Base-by-base conservation (phyloP, 2,888 invertebrate species). In the Zhuqinia jingwanae region DNA sequence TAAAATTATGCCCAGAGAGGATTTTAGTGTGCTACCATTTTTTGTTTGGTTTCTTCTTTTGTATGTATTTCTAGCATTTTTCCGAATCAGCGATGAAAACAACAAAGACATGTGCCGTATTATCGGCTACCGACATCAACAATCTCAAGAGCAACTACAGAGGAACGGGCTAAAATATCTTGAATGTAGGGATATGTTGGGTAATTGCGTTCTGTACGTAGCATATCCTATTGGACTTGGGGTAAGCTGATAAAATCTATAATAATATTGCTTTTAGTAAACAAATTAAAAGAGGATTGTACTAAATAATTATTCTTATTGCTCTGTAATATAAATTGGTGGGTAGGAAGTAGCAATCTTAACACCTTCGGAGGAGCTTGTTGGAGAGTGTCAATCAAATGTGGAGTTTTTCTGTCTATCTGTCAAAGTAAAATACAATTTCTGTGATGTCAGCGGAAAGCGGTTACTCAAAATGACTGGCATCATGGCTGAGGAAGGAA, bases 381-480 rank as follows among this genome's bases (percentile, higher is more conserved):
- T 84, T 2, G 84, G 84, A 10, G 84, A 84, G 50, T 84, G 84
- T 17, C 77, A 77, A 45, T 77, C 77, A 1, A 77, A 68, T 22
- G 84, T 84, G 0, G 77, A 77, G 5, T 84, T 84, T 15, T 30
- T 77, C 56, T 84, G 84, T 15, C 77, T 84, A 2, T 84, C 84
- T 3, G 76, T 84, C 20, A 84, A 84, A 27, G 77, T 84, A 22
- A 84, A 84, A 20, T 84, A 84, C 58, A 84, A 84, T 30, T 84
- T 56, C 36, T 84, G 56, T 27, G 84, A 84, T 22, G 22, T 27
- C 0, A 77, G 65, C 56, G 84, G 84, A 25, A 65, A 84, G 5
- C 8, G 84, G 15, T n/a, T 76, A 0, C 50, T 84, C 76, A 84
- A 84, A 56, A 84, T 84, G 77, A 84, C 68, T 0, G 65, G 27